Conservation (phyloP, 2,113 vertebrate genomes). For the Taxidea taxus region DNA sequence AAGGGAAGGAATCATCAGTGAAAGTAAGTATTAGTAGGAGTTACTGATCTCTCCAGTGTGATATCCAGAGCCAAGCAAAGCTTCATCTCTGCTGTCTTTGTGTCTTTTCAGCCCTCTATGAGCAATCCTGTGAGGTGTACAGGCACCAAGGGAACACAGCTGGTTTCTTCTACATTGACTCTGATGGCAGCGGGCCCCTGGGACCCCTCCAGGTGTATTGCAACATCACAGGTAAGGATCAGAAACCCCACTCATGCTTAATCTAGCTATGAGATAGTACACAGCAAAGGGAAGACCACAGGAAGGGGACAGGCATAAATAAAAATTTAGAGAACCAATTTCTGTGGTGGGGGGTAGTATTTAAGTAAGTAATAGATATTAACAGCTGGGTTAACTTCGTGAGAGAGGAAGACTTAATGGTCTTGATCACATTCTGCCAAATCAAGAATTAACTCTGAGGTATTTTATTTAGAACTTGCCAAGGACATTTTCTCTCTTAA, state of each 20-base stretch:
- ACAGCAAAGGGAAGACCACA: neutral
- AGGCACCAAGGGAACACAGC: conserved; percentile 91
- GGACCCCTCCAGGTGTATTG: conserved; percentile 92
- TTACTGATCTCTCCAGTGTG: fast-evolving
- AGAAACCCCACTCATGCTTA: neutral
- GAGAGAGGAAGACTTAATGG: neutral
- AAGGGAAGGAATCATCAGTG: neutral
- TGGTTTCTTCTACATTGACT: conserved; percentile 94
- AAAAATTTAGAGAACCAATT: neutral
- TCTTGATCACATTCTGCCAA: neutral
- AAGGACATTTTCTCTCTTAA: neutral
- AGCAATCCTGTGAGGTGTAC: conserved; percentile 95
- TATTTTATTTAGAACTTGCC: neutral
- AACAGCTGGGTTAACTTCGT: neutral
- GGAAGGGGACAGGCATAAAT: neutral
- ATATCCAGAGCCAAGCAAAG: neutral
- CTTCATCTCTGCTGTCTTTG: neutral
- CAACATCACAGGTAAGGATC: conserved; percentile 93
- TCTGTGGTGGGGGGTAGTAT: neutral
- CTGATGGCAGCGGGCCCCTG: conserved; percentile 94
- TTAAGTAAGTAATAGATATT: neutral
- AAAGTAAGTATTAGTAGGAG: neutral
- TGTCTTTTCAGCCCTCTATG: conserved; percentile 90
- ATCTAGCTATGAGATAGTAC: neutral
- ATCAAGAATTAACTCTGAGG: neutral